phyloP scores from a whole-genome alignment of 2,797 vertebrate species.

The Sphenopsis melanotis region DNA sequence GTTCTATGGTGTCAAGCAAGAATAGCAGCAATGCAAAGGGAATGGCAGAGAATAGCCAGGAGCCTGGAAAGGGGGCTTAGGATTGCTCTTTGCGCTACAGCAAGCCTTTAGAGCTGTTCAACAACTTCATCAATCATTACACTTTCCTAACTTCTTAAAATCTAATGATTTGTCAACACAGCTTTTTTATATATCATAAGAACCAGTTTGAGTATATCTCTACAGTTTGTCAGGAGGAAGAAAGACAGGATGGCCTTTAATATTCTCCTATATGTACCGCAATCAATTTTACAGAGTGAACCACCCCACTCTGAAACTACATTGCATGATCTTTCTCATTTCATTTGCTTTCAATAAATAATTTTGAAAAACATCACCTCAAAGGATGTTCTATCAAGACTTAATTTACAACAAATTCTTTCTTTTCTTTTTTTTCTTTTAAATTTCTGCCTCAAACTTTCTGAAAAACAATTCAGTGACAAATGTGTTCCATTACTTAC shows the following conservation, averaged over 20 bases:
- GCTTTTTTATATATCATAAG: neutral
- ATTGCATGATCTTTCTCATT: neutral
- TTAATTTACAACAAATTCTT: neutral
- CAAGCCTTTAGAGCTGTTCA: neutral
- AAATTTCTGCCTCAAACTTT: neutral
- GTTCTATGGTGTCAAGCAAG: neutral
- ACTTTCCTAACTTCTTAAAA: neutral
- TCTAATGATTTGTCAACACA: neutral
- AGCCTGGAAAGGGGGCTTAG: neutral
- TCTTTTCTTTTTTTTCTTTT: neutral
- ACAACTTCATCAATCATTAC: neutral
- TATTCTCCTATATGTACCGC: neutral
- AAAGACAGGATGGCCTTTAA: neutral
- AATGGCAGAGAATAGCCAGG: neutral
- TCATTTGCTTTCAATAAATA: neutral
- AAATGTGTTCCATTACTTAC: constrained; percentile 26
- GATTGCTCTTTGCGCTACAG: neutral
- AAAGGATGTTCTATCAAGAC: neutral
- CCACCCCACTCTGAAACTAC: neutral
- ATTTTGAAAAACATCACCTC: neutral
- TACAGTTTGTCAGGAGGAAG: neutral
- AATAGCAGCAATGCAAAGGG: neutral
- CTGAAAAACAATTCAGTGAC: neutral
- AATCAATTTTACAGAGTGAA: neutral
- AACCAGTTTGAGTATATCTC: neutral